Evolutionary conservation across 1,140 invertebrate genomes (phyloP), one percentile per base, ranked within the genome.

Genomic region (Hycleus cichorii): DNA sequence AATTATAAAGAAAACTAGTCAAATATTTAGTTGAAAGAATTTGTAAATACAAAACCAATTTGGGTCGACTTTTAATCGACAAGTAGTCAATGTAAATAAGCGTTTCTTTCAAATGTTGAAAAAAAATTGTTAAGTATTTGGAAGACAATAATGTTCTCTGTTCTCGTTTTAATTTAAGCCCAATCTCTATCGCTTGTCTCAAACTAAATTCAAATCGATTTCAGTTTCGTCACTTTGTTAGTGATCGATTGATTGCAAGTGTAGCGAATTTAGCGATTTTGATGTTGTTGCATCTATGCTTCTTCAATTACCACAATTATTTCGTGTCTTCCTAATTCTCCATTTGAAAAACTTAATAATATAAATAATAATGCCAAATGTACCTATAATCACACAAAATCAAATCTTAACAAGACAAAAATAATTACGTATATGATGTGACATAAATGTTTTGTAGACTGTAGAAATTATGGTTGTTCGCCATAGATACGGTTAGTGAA

Each of bases 101-200:
- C 57, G 18, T 51, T 57, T 60, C 43, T 57, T 51, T 50, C 39
- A 50, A 42, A 43, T 52, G 51, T 59, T 53, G 32, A 32, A 32
- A 32, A 32, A 59, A 59, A 44, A 61, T 48, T 61, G 59, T 61
- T 57, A 61, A 57, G 59, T 61, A 61, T 61, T 61, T 61, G 53
- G 59, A 61, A 61, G 59, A 61, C 59, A 61, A 61, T 61, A 61
- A 61, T 32, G 32, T 32, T 48, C 58, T 59, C 53, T 61, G 46
- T 61, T 61, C 48, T 42, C 27, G 48, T 47, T 4, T 57, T 32
- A 32, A 7, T 32, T 32, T 32, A 7, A 32, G 7, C 32, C 32
- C 7, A 32, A 4, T 32, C 32, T 32, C 32, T 32, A 18, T 32
- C 7, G 32, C 32, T 32, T 32, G 7, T 32, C 32, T 5, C 4